These are phyloP conservation scores for Hemiprocne comata DNA, from an alignment of 2,113 vertebrate species.

Conservation along the genomic window DNA sequence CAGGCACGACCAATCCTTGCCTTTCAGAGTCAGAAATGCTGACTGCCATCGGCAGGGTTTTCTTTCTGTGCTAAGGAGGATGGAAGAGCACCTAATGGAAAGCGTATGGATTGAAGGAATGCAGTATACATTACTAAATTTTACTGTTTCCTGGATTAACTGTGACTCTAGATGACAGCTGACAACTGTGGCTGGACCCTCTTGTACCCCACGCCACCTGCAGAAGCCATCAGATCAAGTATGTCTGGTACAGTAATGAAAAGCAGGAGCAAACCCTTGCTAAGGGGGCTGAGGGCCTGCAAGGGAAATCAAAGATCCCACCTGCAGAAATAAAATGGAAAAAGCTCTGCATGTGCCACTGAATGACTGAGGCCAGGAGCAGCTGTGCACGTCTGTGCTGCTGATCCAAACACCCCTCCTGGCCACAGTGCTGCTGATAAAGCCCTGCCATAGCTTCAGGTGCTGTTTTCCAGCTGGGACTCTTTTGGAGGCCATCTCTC, in stretches of 20 bases:
- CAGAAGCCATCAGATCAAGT: conserved; percentile 46
- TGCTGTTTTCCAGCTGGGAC: neutral
- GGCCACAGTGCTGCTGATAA: neutral
- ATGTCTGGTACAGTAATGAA: neutral
- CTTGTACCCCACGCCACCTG: conserved; percentile 41
- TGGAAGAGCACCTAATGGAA: conserved; percentile 65
- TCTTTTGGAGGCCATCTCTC: neutral
- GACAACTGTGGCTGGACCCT: neutral
- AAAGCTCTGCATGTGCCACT: neutral
- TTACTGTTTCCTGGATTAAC: conserved; percentile 72
- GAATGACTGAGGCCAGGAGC: neutral
- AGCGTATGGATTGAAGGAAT: conserved; percentile 69
- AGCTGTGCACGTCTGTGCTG: neutral
- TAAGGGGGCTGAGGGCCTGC: neutral
- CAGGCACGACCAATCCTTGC: conserved; percentile 34
- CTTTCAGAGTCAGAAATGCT: neutral
- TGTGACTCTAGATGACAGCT: conserved; percentile 69
- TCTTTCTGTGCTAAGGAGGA: neutral
- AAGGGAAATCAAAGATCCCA: conserved; percentile 34
- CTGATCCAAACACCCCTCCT: neutral
- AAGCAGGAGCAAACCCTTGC: conserved; percentile 5
- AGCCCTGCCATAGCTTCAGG: neutral
- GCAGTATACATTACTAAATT: conserved; percentile 66
- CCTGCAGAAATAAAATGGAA: conserved; percentile 26
- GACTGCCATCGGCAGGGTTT: conserved; percentile 8